Evolutionary conservation across 2,888 invertebrate species (phyloP), one percentile per base, ranked within the genome.

Genomic region (Orgyia antiqua): DNA sequence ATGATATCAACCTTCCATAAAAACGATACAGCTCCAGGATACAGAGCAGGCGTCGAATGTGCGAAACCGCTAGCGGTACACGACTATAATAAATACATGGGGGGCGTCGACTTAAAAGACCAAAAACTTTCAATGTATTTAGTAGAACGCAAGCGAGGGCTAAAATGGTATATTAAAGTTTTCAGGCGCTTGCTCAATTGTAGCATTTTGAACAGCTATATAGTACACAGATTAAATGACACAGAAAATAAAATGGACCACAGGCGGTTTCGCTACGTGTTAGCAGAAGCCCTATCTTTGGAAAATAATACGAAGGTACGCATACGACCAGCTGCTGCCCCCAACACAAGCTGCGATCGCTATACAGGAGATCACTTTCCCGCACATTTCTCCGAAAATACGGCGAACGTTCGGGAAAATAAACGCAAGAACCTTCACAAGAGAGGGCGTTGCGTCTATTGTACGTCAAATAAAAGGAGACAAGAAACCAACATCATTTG

Each of bases 1-100:
- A 31, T 17, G 4, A 13, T 38, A 10, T 38, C 28, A 7, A 38
- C 37, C 18, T 38, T 30, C 13, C 37, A 38, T 13, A 38, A 31
- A 9, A 19, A 18, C 13, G 31, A 33, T 11, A 25, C 23, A 9
- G 2, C 4, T 4, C 6, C 8, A 1, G 26, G 15, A 2, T 10
- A 17, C 3, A 10, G 27, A 9, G 21, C 31, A 9, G 31, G 27
- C 0, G 7, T 6, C 5, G n/a, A 4, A 4, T 1, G 10, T 4
- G 6, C 5, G 1, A 30, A 30, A 7, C 24, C 30, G 5, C 4
- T 3, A n/a, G 19, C 4, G 3, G 10, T 30, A 9, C 18, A 7
- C 2, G 20, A 25, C 0, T 27, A 31, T 8, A 21, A 27, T 12
- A 11, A 13, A 2, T 18, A 9, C 5, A 32, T 31, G 26, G 26